Base-by-base conservation (phyloP, 2,797 vertebrate species). In the Periophthalmus magnuspinnatus region DNA sequence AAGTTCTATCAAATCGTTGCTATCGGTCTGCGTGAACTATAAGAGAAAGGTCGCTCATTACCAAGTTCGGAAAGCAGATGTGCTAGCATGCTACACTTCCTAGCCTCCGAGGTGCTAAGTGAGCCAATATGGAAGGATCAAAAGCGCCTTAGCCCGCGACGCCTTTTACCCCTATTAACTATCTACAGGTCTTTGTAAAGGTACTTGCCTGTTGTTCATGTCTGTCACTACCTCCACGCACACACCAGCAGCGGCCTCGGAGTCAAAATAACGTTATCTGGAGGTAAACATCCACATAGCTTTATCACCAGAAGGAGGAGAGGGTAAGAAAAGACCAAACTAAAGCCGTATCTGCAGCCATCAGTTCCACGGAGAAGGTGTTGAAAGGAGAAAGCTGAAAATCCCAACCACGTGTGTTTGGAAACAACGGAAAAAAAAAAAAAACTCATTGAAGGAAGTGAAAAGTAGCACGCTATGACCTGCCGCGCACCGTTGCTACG, bases 211-310 rank as follows among this genome's bases (percentile, higher is more conserved):
- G 84, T 79, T 82, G 84, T 80, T 72, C 65, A 36, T 71, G 78
- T 89, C 86, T 88, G 84, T 90, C 87, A 87, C 59, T 78, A 76
- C 78, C 67, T 70, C 74, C 70, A 75, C 69, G 66, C 75, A 57
- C 63, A 69, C 70, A 70, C 70, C 74, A 71, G 62, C 59, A 13
- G 65, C 63, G 52, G 58, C 77, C 59, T 64, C 62, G 56, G 68
- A 86, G 88, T 89, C 85, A 87, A 84, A 88, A 91, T 84, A 88
- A 77, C 80, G 76, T 77, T 74, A 85, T 86, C 82, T 81, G 0
- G 32, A 71, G 52, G 60, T 84, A 86, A 89, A 89, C 84, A 89
- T 50, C 72, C 69, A 75, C 80, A 69, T 65, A 21, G 74, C 55
- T 52, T 68, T 82, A 84, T 81, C 45, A 61, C 45, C 65, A 56